These are phyloP conservation scores for Opisthocomus hoazin DNA, from an alignment of 2,113 vertebrate genomes.

Conservation along the genomic window DNA sequence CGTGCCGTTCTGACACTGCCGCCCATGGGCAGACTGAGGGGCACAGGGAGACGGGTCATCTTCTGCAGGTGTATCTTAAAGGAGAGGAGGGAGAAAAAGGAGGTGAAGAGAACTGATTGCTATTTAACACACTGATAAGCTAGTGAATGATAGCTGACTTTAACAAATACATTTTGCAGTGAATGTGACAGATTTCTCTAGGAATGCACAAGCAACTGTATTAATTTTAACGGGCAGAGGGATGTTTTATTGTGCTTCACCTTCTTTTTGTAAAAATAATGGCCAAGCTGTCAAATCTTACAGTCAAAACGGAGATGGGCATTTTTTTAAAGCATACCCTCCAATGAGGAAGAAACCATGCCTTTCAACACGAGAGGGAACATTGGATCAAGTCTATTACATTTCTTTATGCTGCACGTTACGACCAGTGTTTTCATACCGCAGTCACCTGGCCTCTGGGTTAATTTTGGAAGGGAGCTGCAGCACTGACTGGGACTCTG, in stretches of 20 bases:
- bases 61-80: slow-evolving; percentile 75
- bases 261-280: background rate
- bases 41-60: slow-evolving; percentile 93
- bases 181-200: background rate
- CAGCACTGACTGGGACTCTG: background rate
- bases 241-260: background rate
- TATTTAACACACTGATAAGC: background rate
- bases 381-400: background rate
- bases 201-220: background rate
- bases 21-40: slow-evolving; percentile 80
- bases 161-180: background rate
- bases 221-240: background rate
- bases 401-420: background rate
- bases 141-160: background rate
- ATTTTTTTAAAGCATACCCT: background rate
- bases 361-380: background rate
- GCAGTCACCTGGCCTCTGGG: background rate
- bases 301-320: background rate
- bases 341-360: background rate
- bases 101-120: background rate
- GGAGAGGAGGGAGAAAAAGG: background rate
- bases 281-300: background rate
- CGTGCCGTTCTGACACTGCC: slow-evolving; percentile 87
- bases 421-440: accelerated
- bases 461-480: background rate